Conservation (phyloP, 2,113 vertebrate species). For the Atherinomorus stipes region DNA sequence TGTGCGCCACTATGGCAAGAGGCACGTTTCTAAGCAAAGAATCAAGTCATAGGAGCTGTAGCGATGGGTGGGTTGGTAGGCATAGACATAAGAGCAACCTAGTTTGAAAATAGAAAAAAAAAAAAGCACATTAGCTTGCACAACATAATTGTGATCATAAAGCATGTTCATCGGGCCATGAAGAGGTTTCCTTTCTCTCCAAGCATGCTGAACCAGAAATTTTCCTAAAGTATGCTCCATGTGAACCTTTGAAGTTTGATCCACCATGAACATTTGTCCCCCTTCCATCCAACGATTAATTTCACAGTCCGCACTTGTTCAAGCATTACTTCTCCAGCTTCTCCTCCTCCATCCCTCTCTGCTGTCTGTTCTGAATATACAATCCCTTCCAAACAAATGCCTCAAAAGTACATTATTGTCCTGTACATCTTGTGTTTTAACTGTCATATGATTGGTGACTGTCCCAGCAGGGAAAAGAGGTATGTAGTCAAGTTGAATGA, state of each 20-base stretch:
- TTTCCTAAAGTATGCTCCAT: conserved; percentile 77
- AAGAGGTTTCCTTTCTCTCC: conserved; percentile 71
- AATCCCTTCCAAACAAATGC: conserved; percentile 77
- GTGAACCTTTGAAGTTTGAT: conserved; percentile 75
- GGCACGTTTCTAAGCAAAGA: conserved; percentile 71
- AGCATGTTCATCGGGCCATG: conserved; percentile 81
- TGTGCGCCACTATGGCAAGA: conserved; percentile 81
- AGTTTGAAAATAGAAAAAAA: not conserved
- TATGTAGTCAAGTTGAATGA: conserved; percentile 92
- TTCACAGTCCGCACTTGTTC: conserved; percentile 74
- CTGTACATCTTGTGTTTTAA: conserved; percentile 92
- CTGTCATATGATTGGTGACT: conserved; percentile 96
- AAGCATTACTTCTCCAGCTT: conserved; percentile 75
- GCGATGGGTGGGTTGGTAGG: conserved; percentile 65
- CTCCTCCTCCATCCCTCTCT: conserved; percentile 73
- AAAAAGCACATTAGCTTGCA: conserved; percentile 70
- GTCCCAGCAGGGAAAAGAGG: conserved; percentile 99
- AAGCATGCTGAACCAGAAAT: conserved; percentile 78
- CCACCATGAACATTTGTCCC: conserved; percentile 76
- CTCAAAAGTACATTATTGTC: conserved; percentile 82
- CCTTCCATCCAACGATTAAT: conserved; percentile 75
- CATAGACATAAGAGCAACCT: conserved; percentile 47
- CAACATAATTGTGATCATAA: conserved; percentile 78
- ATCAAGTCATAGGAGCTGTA: conserved; percentile 43
- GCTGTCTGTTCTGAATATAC: conserved; percentile 66